phyloP scores from a whole-genome alignment of 2,113 vertebrate species.

The Mellivora capensis region DNA sequence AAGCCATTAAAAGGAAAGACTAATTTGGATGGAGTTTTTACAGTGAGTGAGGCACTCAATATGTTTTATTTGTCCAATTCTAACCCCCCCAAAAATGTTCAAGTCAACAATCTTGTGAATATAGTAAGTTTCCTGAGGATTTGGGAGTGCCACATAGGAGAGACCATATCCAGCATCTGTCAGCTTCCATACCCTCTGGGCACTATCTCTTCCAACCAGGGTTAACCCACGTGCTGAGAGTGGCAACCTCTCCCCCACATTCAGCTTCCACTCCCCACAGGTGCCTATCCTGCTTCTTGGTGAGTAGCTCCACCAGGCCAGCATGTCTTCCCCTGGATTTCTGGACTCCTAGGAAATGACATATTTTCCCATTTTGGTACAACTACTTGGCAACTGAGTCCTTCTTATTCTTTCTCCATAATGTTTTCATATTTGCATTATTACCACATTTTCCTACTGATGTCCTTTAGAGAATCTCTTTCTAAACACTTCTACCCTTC shows the following conservation, averaged over 20 bases:
- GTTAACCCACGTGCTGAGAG: background rate
- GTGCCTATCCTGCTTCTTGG: fast-evolving
- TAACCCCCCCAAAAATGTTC: background rate
- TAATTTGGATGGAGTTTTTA: background rate
- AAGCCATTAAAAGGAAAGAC: background rate
- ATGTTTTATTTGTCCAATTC: background rate
- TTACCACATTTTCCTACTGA: background rate
- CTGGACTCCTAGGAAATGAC: background rate
- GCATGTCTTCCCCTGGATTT: background rate
- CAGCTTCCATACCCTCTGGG: background rate
- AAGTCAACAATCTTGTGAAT: background rate
- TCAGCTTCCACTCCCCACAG: background rate
- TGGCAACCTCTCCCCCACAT: background rate
- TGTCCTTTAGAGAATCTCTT: background rate
- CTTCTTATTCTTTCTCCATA: background rate
- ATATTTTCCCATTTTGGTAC: background rate
- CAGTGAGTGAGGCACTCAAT: background rate
- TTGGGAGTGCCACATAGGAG: background rate
- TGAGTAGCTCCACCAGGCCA: background rate
- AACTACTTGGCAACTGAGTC: background rate
- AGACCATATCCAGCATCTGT: background rate
- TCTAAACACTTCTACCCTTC: background rate
- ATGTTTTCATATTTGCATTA: background rate
- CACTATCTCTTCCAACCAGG: background rate
- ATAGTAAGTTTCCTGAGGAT: background rate